Base-by-base conservation (phyloP, 2,888 invertebrate species). In the Hypolimnas misippus region DNA sequence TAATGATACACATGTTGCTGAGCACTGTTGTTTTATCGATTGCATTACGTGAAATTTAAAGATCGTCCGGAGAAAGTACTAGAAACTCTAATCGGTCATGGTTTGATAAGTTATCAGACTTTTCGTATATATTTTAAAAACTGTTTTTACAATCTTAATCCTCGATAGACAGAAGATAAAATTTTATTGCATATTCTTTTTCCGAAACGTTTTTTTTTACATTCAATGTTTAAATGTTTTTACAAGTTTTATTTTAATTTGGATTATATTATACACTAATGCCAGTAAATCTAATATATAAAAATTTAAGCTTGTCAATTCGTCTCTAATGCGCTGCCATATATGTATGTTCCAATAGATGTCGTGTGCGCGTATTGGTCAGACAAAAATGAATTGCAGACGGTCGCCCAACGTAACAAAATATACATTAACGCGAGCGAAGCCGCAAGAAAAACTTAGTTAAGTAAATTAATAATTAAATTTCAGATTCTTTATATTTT, bases 1-100 rank as follows among this genome's bases (percentile, higher is more conserved):
- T 73, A 76, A 72, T 78, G 74, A 73, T 69, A 73, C 67, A 67
- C 70, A 33, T 65, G 56, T 64, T 40, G 25, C 42, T 69, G 69
- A 62, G 71, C 69, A 71, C 65, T 68, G 68, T 66, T 59, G 59
- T 50, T 57, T 63, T 59, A 51, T 61, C 51, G 54, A 51, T 57
- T 49, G 33, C 53, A 35, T 57, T 51, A 55, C 31, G 49, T 57
- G 56, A 54, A 60, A 57, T 57, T 35, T 31, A 38, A 33, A 60
- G 33, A 51, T 50, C 40, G 40, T 21, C 33, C 19, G 29, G 40
- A 63, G 68, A 66, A 66, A 68, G 38, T 59, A 35, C 55, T 63
- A 16, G 57, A 60, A 67, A 53, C 17, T 52, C n/a, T 55, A 57
- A 55, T 61, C 50, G 38, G 49, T 56, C 42, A 44, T 57, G 51